A percentile compares a stretch with the other conserved stretches of the same genome.
phyloP scores from a whole-genome alignment of 2,888 invertebrate genomes.

The Colletes collaris region DNA sequence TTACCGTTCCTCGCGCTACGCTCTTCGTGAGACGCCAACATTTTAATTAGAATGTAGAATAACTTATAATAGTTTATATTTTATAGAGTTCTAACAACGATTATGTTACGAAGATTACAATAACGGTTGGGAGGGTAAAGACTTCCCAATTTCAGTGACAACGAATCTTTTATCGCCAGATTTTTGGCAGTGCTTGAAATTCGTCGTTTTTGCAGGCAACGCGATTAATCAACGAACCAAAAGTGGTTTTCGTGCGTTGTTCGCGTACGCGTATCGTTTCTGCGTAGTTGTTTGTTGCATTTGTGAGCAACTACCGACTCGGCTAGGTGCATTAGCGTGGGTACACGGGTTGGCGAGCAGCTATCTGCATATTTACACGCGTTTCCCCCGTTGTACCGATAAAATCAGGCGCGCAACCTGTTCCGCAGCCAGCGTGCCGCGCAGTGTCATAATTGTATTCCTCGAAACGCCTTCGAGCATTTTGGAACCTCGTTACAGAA shows the following conservation, averaged over 20 bases:
- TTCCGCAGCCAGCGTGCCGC: slow-evolving; percentile 25
- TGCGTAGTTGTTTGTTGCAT: slow-evolving; percentile 16
- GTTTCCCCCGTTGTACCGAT: slow-evolving; percentile 46
- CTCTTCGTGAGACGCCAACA: too few relatives aligned
- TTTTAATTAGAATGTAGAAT: too few relatives aligned
- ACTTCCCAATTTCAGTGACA: too few relatives aligned
- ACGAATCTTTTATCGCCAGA: background rate
- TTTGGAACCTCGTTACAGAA: slow-evolving; percentile 21
- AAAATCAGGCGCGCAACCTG: slow-evolving; percentile 54
- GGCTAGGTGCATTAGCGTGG: slow-evolving; percentile 35
- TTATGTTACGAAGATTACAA: too few relatives aligned
- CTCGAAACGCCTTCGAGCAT: slow-evolving; percentile 35
- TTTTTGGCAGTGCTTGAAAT: slow-evolving; percentile 66
- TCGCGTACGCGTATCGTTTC: background rate
- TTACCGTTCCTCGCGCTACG: too few relatives aligned
- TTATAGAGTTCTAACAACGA: too few relatives aligned
- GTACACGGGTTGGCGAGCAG: slow-evolving; percentile 49
- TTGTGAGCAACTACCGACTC: slow-evolving; percentile 10
- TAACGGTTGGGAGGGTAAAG: too few relatives aligned
- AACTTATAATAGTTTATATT: too few relatives aligned
- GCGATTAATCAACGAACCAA: slow-evolving; percentile 64
- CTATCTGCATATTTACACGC: slow-evolving; percentile 57
- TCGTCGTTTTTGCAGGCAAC: slow-evolving; percentile 55
- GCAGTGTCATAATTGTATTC: slow-evolving; percentile 53
- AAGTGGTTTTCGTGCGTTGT: slow-evolving; percentile 11